Conservation (phyloP, 2,113 vertebrate species). For the Arizona elegans region DNA sequence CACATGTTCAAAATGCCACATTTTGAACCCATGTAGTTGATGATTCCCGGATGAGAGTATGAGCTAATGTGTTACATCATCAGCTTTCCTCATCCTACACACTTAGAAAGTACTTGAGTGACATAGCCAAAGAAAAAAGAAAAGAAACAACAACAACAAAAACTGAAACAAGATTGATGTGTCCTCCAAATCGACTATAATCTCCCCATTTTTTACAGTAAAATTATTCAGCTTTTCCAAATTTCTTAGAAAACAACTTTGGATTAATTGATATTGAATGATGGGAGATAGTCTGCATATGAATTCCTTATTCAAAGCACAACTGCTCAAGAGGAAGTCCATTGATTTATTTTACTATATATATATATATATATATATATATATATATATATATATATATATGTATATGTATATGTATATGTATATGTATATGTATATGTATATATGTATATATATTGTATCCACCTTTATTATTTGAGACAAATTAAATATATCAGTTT, state of each 20-base stretch:
- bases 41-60: neutral
- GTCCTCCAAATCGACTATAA: neutral
- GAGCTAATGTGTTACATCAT: neutral
- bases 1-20: neutral
- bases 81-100: neutral
- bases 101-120: neutral
- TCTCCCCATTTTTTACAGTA: neutral
- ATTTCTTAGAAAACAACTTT: neutral
- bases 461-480: neutral
- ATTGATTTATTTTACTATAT: too few relatives aligned
- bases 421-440: too few relatives aligned
- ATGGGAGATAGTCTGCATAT: neutral
- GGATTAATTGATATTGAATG: too few relatives aligned
- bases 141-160: neutral
- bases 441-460: too few relatives aligned
- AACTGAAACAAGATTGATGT: neutral
- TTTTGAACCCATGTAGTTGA: neutral
- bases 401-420: too few relatives aligned
- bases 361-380: too few relatives aligned
- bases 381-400: too few relatives aligned
- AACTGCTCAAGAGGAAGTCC: neutral
- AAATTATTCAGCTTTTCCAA: neutral
- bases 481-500: neutral
- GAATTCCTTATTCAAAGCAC: neutral
- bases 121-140: neutral